Percentiles rank a stretch among this genome's conserved stretches.
phyloP scores from a whole-genome alignment of 1,140 invertebrate genomes.

The Teleogryllus occipitalis region DNA sequence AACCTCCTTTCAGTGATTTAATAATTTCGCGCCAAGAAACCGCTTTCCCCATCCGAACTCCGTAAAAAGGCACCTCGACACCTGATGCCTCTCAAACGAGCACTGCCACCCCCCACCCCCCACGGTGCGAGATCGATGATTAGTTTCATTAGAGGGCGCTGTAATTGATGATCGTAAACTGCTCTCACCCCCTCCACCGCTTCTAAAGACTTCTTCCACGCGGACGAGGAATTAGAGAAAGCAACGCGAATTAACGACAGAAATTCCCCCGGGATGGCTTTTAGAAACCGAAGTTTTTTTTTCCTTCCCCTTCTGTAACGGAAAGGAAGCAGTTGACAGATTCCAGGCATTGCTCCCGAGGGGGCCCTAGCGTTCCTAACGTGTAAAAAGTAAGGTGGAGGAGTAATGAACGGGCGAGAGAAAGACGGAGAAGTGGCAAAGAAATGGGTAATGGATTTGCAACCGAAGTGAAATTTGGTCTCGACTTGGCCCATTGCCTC shows the following conservation, averaged over 20 bases:
- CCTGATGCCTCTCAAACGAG: not conserved
- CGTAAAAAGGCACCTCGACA: not conserved
- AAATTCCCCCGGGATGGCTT: not conserved
- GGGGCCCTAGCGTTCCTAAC: not conserved
- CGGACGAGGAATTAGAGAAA: not conserved
- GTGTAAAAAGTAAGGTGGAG: not conserved
- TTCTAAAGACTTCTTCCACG: not conserved
- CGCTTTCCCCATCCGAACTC: not conserved
- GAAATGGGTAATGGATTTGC: conserved; percentile 4
- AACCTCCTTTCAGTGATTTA: too few relatives aligned
- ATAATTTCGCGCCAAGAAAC: not conserved
- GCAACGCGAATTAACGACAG: not conserved
- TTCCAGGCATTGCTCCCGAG: not conserved
- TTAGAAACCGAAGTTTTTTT: not conserved
- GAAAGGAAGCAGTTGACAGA: not conserved
- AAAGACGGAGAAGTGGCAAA: not conserved
- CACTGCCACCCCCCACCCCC: too few relatives aligned
- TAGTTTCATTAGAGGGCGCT: not conserved
- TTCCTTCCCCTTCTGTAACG: not conserved
- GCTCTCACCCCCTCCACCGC: not conserved
- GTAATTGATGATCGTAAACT: conserved; percentile 5
- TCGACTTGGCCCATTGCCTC: not conserved
- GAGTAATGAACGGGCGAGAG: not conserved
- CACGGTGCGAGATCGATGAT: not conserved
- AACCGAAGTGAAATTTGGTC: not conserved